A percentile compares a stretch with the other conserved stretches of the same genome.
Conservation (phyloP, 2,113 vertebrate genomes). For the Pygoscelis antarcticus region DNA sequence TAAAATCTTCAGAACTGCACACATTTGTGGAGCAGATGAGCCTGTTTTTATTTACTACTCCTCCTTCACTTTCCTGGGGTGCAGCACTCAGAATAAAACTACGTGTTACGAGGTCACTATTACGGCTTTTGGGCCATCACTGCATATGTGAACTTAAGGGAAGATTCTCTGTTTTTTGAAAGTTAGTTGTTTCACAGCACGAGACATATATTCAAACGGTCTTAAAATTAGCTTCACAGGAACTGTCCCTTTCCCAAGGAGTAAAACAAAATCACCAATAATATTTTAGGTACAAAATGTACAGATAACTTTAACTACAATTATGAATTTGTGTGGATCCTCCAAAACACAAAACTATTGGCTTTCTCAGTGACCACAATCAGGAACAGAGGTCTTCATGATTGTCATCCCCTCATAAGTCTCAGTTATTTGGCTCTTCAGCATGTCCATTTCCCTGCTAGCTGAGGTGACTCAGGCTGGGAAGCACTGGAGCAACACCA, state of each 20-base stretch:
- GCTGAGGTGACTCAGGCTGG: neutral
- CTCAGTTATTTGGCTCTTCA: neutral
- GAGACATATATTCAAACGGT: neutral
- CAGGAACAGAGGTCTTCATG: neutral
- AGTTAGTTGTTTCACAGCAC: neutral
- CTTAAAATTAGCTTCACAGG: neutral
- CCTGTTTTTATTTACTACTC: neutral
- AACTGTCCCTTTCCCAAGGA: neutral
- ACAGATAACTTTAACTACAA: neutral
- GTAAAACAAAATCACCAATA: neutral
- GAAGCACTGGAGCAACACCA: neutral
- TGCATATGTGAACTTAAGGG: neutral
- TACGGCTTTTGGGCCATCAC: accelerated
- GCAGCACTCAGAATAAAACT: neutral
- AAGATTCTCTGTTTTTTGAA: neutral
- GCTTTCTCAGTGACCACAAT: neutral
- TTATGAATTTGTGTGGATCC: neutral
- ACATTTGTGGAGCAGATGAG: neutral
- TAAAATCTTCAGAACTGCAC: neutral
- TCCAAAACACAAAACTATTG: neutral
- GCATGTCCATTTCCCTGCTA: neutral
- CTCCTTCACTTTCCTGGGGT: neutral
- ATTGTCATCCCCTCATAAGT: neutral
- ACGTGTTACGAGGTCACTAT: accelerated
- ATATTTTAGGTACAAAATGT: neutral